These are phyloP conservation scores for Halcyon badia DNA, from an alignment of 2,797 vertebrate species.

Conservation along the genomic window DNA sequence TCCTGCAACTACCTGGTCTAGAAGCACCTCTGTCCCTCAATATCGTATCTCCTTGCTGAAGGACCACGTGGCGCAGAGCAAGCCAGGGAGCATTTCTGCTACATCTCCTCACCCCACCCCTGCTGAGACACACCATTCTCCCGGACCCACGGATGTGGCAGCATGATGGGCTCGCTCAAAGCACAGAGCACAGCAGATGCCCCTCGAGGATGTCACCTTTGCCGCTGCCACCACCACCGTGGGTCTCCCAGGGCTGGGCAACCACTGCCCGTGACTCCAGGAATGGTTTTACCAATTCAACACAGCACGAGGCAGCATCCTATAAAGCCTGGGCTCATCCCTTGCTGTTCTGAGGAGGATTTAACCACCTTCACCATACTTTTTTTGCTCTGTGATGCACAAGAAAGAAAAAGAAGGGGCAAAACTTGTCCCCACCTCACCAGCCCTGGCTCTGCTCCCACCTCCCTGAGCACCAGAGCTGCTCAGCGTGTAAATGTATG, in stretches of 20 bases:
- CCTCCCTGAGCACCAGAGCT: fast-evolving
- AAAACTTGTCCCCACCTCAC: neutral
- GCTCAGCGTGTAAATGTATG: slow-evolving; percentile 80
- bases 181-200: neutral
- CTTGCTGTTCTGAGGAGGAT: neutral
- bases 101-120: neutral
- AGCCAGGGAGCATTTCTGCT: neutral
- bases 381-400: neutral
- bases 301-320: neutral
- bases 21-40: neutral
- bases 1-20: neutral
- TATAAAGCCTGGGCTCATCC: neutral
- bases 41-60: fast-evolving
- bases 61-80: neutral
- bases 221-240: neutral
- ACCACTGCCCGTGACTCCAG: neutral
- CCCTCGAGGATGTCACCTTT: neutral
- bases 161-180: neutral
- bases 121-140: fast-evolving
- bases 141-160: fast-evolving
- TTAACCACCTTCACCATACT: neutral
- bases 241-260: neutral
- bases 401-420: neutral
- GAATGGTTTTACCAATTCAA: neutral
- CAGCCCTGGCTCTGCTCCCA: neutral